A percentile compares a stretch with the other conserved stretches of the same genome.
phyloP scores from a whole-genome alignment of 2,888 invertebrate species.

The Hypercompe scribonia region DNA sequence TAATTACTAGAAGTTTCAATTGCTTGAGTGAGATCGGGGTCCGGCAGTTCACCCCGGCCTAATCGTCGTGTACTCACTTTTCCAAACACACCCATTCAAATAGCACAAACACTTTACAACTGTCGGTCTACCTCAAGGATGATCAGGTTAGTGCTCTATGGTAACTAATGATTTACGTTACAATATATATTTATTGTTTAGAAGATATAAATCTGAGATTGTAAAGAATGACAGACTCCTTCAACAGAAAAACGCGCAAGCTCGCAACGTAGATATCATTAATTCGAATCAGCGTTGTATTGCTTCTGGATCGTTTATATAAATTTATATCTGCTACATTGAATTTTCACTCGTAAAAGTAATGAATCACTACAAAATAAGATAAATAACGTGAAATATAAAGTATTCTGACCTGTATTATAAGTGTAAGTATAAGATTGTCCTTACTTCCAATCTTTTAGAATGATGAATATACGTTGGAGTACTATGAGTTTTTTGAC shows the following conservation, averaged over 20 bases:
- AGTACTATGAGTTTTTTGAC: too few relatives aligned
- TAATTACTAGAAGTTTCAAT: too few relatives aligned
- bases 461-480: too few relatives aligned
- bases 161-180: too few relatives aligned
- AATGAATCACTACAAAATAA: slow-evolving; percentile 4
- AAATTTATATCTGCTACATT: slow-evolving; percentile 31
- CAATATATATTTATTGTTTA: not conserved
- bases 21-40: too few relatives aligned
- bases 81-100: too few relatives aligned
- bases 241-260: not conserved
- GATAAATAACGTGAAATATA: not conserved
- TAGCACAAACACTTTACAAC: too few relatives aligned
- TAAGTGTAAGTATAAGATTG: not conserved
- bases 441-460: not conserved
- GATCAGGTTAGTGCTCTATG: too few relatives aligned
- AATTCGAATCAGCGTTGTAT: slow-evolving; percentile 41
- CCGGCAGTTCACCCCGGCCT: too few relatives aligned
- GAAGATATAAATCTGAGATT: not conserved
- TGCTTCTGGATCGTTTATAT: slow-evolving; percentile 44
- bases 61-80: too few relatives aligned
- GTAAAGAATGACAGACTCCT: not conserved
- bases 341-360: slow-evolving; percentile 3
- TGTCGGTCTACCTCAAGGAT: too few relatives aligned
- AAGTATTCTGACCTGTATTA: not conserved
- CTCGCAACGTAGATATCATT: slow-evolving; percentile 22